phyloP scores from a whole-genome alignment of 2,113 vertebrate genomes.

The Podarcis cretensis region DNA sequence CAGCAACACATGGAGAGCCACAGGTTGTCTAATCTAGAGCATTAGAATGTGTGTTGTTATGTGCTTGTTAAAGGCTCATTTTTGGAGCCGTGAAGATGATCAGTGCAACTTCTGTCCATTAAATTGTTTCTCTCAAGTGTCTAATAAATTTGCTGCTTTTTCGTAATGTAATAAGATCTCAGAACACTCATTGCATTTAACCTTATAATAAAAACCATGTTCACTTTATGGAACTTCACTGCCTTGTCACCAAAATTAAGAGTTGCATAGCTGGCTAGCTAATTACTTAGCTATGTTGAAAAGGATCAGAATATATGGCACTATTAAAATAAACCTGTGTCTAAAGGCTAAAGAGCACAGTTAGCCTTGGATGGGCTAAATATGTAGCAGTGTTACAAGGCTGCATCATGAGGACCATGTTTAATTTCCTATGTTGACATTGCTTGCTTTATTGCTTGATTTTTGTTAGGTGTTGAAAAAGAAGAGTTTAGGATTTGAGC shows the following conservation, averaged over 20 bases:
- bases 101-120: not conserved
- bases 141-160: not conserved
- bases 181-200: not conserved
- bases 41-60: not conserved
- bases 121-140: not conserved
- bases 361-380: not conserved
- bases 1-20: not conserved
- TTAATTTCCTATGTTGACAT: not conserved
- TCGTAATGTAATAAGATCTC: not conserved
- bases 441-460: not conserved
- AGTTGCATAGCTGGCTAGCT: not conserved
- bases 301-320: not conserved
- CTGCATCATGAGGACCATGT: not conserved
- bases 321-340: not conserved
- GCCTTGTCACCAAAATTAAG: not conserved
- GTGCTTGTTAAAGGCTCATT: not conserved
- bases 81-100: not conserved
- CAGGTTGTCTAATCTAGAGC: not conserved
- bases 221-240: not conserved
- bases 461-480: not conserved
- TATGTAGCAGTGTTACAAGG: not conserved
- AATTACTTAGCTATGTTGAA: not conserved
- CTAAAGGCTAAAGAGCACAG: not conserved
- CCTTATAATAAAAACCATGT: not conserved
- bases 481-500: constrained; percentile 12